Percentiles rank a stretch among this genome's conserved stretches.
phyloP scores from a whole-genome alignment of 1,140 invertebrate species.

The Fopius arisanus region DNA sequence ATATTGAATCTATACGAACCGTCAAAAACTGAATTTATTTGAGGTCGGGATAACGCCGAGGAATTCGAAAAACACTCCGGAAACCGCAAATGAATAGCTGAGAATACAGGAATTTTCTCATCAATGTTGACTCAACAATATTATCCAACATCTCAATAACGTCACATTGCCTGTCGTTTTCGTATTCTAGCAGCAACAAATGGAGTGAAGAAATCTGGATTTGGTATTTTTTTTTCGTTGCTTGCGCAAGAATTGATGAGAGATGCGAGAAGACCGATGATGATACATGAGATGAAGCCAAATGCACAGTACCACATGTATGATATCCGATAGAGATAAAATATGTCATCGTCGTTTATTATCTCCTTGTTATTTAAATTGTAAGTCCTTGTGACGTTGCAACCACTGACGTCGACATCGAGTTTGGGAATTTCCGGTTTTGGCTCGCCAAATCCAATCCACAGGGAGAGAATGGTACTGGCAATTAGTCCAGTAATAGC shows the following conservation, averaged over 20 bases:
- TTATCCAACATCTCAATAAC: neutral
- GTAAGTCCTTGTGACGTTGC: conserved; percentile 41
- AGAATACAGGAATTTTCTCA: neutral
- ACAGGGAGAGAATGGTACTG: conserved; percentile 77
- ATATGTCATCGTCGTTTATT: conserved; percentile 35
- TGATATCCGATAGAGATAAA: conserved; percentile 69
- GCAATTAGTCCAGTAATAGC: conserved; percentile 74
- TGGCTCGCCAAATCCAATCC: conserved; percentile 87
- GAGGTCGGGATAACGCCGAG: neutral
- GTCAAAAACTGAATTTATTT: neutral
- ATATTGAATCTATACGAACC: neutral
- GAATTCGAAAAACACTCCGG: neutral
- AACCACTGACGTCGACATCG: conserved; percentile 67
- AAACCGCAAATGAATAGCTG: neutral
- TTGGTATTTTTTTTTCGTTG: conserved; percentile 43
- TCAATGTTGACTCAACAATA: neutral
- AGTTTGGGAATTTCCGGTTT: conserved; percentile 70
- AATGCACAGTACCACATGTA: conserved; percentile 77
- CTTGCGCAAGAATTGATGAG: conserved; percentile 59
- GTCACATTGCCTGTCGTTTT: neutral
- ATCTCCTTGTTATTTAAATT: neutral
- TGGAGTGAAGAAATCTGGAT: conserved; percentile 73
- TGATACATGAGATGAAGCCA: conserved; percentile 72
- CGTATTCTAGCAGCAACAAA: conserved; percentile 33
- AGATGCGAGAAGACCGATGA: conserved; percentile 67